Conservation (phyloP, 1,140 invertebrate species). For the Trachymyrmex septentrionalis region DNA sequence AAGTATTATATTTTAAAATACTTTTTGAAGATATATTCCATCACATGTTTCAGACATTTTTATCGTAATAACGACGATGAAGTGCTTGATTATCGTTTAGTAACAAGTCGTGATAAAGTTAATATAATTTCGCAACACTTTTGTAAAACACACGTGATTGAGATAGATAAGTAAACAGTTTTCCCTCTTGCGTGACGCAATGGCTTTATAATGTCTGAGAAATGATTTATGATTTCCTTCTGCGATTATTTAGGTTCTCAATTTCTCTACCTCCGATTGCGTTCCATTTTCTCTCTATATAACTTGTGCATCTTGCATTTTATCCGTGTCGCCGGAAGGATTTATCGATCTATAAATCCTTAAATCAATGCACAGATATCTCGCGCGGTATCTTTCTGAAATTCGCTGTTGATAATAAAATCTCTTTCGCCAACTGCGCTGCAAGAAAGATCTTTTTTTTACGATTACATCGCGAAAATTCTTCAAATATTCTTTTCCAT, state of each 20-base stretch:
- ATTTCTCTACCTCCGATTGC: constrained; percentile 32
- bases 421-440: not conserved
- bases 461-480: not conserved
- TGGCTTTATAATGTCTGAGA: constrained; percentile 35
- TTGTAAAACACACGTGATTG: not conserved
- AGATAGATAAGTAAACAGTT: constrained; percentile 47
- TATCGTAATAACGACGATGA: not conserved
- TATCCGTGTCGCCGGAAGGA: constrained; percentile 16
- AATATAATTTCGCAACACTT: constrained; percentile 23
- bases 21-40: not conserved
- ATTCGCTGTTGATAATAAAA: constrained; percentile 27
- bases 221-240: constrained; percentile 56
- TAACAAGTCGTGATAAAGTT: not conserved
- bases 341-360: constrained; percentile 56
- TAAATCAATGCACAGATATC: constrained; percentile 35
- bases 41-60: not conserved
- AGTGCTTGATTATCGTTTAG: constrained; percentile 32
- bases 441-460: constrained; percentile 2
- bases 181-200: not conserved
- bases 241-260: constrained; percentile 39
- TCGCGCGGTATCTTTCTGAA: not conserved
- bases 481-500: constrained; percentile 22
- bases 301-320: constrained; percentile 42
- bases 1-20: not conserved
- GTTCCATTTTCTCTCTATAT: constrained; percentile 33